phyloP scores from a whole-genome alignment of 2,113 vertebrate genomes.

The Sakesphorus luctuosus region DNA sequence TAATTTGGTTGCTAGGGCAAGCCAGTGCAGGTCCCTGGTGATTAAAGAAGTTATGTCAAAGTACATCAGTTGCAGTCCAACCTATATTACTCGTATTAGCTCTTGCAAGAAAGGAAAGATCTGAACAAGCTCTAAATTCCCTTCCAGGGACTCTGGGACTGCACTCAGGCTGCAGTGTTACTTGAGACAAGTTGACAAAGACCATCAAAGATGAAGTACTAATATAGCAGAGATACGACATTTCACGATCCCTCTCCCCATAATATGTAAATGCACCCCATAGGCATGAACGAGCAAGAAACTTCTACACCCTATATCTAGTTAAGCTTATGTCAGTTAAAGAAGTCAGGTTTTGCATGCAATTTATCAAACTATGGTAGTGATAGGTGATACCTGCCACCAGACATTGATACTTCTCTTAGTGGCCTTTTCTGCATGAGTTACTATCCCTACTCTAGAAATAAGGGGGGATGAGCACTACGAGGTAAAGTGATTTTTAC shows the following conservation, averaged over 20 bases:
- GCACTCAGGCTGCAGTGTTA: background rate
- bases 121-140: background rate
- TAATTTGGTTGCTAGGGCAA: background rate
- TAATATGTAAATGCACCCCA: background rate
- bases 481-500: background rate
- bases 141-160: background rate
- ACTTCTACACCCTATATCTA: background rate
- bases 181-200: background rate
- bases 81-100: background rate
- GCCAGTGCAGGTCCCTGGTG: background rate
- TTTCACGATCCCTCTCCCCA: background rate
- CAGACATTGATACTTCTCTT: background rate
- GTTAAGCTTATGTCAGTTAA: background rate
- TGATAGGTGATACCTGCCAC: background rate
- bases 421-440: background rate
- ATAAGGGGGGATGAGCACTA: background rate
- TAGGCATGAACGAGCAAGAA: background rate
- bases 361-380: background rate
- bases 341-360: background rate
- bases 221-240: background rate
- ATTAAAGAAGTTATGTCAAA: background rate
- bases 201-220: background rate
- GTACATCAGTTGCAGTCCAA: background rate
- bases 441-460: background rate
- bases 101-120: background rate